These are phyloP conservation scores for Theonella swinhoei DNA, from an alignment of 37 sponge, comb jelly and placozoan genomes.

Conservation along the genomic window DNA sequence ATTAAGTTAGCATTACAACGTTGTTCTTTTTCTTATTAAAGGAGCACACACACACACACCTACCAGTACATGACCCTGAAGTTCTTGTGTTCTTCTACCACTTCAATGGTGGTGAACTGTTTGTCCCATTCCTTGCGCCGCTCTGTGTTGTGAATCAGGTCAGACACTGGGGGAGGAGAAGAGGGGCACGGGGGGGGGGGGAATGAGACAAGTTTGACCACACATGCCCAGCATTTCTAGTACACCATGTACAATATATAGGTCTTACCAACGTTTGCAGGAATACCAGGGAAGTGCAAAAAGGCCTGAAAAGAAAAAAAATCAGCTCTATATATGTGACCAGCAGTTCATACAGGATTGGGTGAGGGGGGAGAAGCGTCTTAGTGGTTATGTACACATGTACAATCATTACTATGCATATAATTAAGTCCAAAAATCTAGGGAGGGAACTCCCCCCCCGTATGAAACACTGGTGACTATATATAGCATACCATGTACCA, in stretches of 20 bases:
- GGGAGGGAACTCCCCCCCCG: too few species aligned
- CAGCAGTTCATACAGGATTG: too few species aligned
- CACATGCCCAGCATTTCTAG: too few species aligned
- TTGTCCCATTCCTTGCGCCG: slow-evolving; percentile 56
- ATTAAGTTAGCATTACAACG: not conserved
- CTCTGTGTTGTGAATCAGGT: slow-evolving; percentile 48
- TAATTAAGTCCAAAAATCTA: too few species aligned
- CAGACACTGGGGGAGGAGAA: slow-evolving; percentile 14
- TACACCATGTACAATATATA: too few species aligned
- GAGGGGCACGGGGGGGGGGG: not conserved
- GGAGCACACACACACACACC: not conserved
- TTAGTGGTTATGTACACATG: not conserved
- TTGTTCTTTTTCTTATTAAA: not conserved
- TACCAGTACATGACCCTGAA: slow-evolving; percentile 68
- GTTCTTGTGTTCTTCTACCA: slow-evolving; percentile 44
- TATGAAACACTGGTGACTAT: too few species aligned
- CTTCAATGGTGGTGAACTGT: slow-evolving; percentile 48
- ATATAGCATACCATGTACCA: too few species aligned
- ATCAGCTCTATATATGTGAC: too few species aligned
- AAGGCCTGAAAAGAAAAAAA: slow-evolving; percentile 34
- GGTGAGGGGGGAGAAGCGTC: too few species aligned
- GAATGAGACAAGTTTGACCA: not conserved
- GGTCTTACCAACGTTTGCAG: slow-evolving; percentile 48
- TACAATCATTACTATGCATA: not conserved
- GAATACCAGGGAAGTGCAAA: slow-evolving; percentile 55